phyloP scores from a whole-genome alignment of 2,113 vertebrate genomes.

The Rhineura floridana region DNA sequence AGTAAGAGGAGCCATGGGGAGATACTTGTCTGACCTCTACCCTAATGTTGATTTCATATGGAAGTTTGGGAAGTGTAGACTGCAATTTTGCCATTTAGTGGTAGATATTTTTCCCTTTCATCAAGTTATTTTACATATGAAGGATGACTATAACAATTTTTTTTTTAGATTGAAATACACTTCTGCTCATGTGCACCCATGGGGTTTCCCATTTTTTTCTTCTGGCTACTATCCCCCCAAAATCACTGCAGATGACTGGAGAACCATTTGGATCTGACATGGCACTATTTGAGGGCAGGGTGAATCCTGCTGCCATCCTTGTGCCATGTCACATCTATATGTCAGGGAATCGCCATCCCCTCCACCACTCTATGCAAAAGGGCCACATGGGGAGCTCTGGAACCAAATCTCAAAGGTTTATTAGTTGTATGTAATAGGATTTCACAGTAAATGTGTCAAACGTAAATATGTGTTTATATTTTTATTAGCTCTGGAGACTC shows the following conservation, averaged over 20 bases:
- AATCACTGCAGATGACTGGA: neutral
- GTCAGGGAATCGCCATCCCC: neutral
- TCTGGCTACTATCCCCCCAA: neutral
- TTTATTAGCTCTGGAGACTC: too few relatives aligned
- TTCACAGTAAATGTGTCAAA: neutral
- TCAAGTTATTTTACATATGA: neutral
- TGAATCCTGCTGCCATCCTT: neutral
- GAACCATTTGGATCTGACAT: neutral
- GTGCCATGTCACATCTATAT: too few relatives aligned
- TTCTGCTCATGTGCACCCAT: neutral
- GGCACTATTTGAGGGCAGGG: neutral
- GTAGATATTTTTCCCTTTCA: neutral
- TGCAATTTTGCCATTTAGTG: neutral
- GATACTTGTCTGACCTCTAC: neutral
- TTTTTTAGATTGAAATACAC: neutral
- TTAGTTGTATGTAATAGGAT: neutral
- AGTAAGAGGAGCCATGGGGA: conserved; percentile 20
- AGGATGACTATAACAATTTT: neutral
- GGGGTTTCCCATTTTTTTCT: neutral
- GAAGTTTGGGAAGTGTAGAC: neutral
- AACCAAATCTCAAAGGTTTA: neutral
- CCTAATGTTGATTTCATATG: neutral
- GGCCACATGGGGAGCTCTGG: too few relatives aligned
- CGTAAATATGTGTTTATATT: too few relatives aligned
- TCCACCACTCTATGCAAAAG: too few relatives aligned